Evolutionary conservation across 1,140 invertebrate species (phyloP), one percentile per base, ranked within the genome.

Genomic region (Himalopsyche phryganea): DNA sequence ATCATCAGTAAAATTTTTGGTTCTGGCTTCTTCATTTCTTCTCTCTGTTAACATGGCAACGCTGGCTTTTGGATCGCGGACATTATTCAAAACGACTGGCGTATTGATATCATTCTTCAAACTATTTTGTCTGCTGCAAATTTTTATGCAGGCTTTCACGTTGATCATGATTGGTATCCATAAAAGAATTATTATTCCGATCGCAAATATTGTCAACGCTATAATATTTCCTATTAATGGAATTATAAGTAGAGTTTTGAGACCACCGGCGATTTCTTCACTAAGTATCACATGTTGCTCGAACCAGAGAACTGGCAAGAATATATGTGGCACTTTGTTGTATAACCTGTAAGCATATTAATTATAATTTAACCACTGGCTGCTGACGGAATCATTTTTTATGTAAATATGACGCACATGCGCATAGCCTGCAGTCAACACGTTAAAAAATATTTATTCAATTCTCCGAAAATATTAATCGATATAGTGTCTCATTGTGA

Each of bases 261-360:
- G 47, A 19, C 32, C 48, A 13, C 15, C 20, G 10, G 54, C 55
- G 20, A 65, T 14, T 13, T 61, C 50, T 17, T 81, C 76, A 4
- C 78, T 78, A 1, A 89, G 76, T 11, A 71, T 69, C 0, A 85
- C 86, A 36, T 79, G 78, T 64, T 91, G 80, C 54, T 85, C 81
- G 63, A 91, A 90, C 88, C 89, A 92, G 18, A 91, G 79, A 19
- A 90, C 77, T 0, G 90, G 90, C 62, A 92, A 85, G 68, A 85
- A 85, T 38, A 87, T 77, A 49, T 70, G 80, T 0, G 87, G 87
- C 1, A 88, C 80, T 38, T 86, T 67, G 45, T 80, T 74, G 65
- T 84, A 87, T n/a, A 88, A 63, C 1, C 83, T 84, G 69, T 60
- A 76, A 75, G 41, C n/a, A n/a, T n/a, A n/a, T n/a, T n/a, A n/a